Evolutionary conservation across 1,140 invertebrate species (phyloP).

Genomic region (Trialeurodes vaporariorum): DNA sequence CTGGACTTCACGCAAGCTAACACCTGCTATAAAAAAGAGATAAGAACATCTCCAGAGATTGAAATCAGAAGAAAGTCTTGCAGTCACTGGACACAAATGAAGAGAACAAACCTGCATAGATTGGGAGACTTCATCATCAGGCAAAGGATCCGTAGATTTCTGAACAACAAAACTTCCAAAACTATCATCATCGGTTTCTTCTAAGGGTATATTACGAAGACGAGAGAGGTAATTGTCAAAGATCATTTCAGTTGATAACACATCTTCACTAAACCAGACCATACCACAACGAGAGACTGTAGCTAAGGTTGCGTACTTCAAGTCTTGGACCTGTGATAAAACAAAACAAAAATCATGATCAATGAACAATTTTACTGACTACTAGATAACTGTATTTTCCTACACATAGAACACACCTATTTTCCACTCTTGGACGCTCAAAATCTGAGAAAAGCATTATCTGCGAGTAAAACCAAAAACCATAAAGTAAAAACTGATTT

Average conservation of each 20-base stretch:
- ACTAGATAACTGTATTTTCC: too few species aligned
- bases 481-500: slow-evolving; percentile 9
- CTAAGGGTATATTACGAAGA: slow-evolving; percentile 78
- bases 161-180: slow-evolving; percentile 31
- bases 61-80: too few species aligned
- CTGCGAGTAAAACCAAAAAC: background rate
- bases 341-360: background rate
- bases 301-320: slow-evolving; percentile 95
- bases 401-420: too few species aligned
- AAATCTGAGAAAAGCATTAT: background rate
- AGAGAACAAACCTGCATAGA: slow-evolving; percentile 51
- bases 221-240: slow-evolving; percentile 90
- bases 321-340: slow-evolving; percentile 71
- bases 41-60: too few species aligned
- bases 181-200: slow-evolving; percentile 78
- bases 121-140: slow-evolving; percentile 66
- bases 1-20: too few species aligned
- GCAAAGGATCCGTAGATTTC: slow-evolving; percentile 1
- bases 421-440: too few species aligned
- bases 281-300: slow-evolving; percentile 99
- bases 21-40: too few species aligned
- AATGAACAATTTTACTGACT: background rate
- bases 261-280: slow-evolving; percentile 98
- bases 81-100: too few species aligned
- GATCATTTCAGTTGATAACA: slow-evolving; percentile 97